phyloP scores from a whole-genome alignment of 2,797 vertebrate species.

The Gallinago stenura region DNA sequence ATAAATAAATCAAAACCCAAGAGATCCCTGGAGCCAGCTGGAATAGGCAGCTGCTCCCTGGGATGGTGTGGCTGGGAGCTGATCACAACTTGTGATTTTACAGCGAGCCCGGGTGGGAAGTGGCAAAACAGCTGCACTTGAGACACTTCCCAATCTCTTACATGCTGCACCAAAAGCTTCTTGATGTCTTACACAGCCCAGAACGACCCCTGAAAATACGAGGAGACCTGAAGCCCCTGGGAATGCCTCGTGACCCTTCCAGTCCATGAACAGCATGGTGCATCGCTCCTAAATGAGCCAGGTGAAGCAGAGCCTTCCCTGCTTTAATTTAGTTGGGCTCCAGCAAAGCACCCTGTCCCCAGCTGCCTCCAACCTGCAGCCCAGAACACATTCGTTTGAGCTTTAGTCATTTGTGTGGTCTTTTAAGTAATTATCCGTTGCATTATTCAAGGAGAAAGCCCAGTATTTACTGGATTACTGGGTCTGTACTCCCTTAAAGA shows the following conservation, averaged over 20 bases:
- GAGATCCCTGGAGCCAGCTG: not conserved
- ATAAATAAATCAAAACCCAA: not conserved
- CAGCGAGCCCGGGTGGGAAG: not conserved
- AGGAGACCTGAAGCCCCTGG: not conserved
- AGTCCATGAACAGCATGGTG: not conserved
- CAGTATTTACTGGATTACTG: conserved; percentile 14
- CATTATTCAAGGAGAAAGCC: not conserved
- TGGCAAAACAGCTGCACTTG: not conserved
- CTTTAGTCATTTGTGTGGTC: not conserved
- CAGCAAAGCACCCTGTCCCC: not conserved
- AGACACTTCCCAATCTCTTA: not conserved
- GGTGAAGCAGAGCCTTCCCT: not conserved
- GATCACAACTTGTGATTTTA: not conserved
- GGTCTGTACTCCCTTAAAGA: not conserved
- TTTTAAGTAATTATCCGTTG: not conserved
- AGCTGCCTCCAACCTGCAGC: conserved; percentile 2
- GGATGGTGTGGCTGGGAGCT: accelerated
- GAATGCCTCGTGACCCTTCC: not conserved
- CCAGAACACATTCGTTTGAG: not conserved
- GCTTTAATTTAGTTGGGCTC: not conserved
- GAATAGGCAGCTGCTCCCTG: not conserved
- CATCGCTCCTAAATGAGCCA: not conserved
- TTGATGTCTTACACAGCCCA: not conserved
- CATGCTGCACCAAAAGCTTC: not conserved
- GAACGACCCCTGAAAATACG: not conserved